Conservation (phyloP, 2,113 vertebrate genomes). For the Percopsis transmontana region DNA sequence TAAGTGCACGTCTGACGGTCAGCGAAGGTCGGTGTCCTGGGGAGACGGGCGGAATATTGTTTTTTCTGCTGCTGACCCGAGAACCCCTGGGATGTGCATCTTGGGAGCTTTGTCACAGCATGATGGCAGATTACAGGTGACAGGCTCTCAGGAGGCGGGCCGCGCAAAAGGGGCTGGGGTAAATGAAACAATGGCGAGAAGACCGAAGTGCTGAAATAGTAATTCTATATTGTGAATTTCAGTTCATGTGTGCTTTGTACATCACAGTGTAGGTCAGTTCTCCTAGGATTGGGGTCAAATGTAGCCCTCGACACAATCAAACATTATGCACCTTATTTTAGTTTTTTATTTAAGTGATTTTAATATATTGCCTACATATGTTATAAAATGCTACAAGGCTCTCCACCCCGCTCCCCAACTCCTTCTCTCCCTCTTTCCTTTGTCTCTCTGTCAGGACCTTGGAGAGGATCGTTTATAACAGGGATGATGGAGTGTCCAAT, state of each 20-base stretch:
- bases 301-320: too few relatives aligned
- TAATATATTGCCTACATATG: too few relatives aligned
- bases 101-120: conserved; percentile 64
- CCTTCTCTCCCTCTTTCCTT: neutral
- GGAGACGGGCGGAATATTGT: conserved; percentile 48
- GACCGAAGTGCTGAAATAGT: neutral
- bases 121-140: conserved; percentile 55
- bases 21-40: conserved; percentile 54
- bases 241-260: too few relatives aligned
- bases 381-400: too few relatives aligned
- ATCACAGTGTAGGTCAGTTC: too few relatives aligned
- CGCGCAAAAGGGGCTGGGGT: conserved; percentile 10
- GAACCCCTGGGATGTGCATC: conserved; percentile 30
- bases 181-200: conserved; percentile 26
- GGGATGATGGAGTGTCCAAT: conserved; percentile 38
- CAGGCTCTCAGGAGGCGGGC: conserved; percentile 1
- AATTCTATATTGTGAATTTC: neutral
- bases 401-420: neutral
- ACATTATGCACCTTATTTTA: too few relatives aligned
- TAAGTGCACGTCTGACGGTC: conserved; percentile 48
- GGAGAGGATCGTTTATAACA: conserved; percentile 52
- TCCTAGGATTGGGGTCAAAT: too few relatives aligned
- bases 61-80: conserved; percentile 64
- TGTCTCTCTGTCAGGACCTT: conserved; percentile 56
- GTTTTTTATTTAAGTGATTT: too few relatives aligned